Evolutionary conservation across 2,113 vertebrate genomes (phyloP).

Genomic region (Ancistrus triradiatus): DNA sequence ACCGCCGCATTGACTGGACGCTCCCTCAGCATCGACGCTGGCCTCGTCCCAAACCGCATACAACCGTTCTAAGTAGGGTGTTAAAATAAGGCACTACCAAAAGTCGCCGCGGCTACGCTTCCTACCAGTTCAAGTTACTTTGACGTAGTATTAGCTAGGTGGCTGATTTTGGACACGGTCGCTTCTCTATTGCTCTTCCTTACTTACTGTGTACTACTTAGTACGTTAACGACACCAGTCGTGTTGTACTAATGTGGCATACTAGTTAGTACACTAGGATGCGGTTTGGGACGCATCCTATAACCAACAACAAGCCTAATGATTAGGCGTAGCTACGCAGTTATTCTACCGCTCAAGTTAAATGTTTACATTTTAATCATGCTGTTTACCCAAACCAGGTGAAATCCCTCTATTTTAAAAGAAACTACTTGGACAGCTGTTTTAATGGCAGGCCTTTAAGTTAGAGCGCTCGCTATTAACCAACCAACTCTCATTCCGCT

Average conservation of each 20-base stretch:
- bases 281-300: background rate
- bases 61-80: background rate
- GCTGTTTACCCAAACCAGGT: too few species aligned
- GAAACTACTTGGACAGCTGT: background rate
- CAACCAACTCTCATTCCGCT: background rate
- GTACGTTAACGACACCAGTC: too few species aligned
- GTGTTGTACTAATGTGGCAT: too few species aligned
- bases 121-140: background rate
- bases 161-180: too few species aligned
- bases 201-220: too few species aligned
- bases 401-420: background rate
- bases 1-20: slow-evolving; percentile 66
- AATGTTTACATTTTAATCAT: too few species aligned
- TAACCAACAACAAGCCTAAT: background rate
- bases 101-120: background rate
- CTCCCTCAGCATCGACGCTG: slow-evolving; percentile 36
- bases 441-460: background rate
- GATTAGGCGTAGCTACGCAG: background rate
- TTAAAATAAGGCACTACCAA: background rate
- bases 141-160: too few species aligned
- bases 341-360: background rate
- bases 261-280: background rate
- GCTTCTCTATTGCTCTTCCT: too few species aligned
- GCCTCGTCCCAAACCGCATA: slow-evolving; percentile 7
- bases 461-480: background rate